These are phyloP conservation scores for Fregata magnificens DNA, from an alignment of 2,113 vertebrate species.

Conservation along the genomic window DNA sequence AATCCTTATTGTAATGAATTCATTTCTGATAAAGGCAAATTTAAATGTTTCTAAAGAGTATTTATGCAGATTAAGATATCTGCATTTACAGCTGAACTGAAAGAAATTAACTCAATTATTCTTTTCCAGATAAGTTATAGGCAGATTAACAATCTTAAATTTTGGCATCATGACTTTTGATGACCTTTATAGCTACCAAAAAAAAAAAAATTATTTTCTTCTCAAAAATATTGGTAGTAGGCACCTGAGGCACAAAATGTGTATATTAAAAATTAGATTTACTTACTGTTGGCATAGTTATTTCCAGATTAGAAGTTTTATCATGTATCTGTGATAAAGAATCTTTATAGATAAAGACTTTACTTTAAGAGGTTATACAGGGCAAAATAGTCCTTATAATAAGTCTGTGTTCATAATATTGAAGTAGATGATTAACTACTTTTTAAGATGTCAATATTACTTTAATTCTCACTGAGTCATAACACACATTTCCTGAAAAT, in stretches of 20 bases:
- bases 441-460: not conserved
- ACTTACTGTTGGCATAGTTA: not conserved
- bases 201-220: not conserved
- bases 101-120: not conserved
- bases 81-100: not conserved
- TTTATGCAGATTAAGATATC: not conserved
- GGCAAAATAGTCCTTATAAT: not conserved
- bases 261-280: not conserved
- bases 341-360: not conserved
- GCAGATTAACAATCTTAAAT: not conserved
- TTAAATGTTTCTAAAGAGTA: not conserved
- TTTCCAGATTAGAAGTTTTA: not conserved
- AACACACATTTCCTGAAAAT: not conserved
- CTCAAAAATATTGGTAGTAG: not conserved
- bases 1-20: not conserved
- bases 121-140: not conserved
- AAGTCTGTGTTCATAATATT: not conserved
- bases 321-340: not conserved
- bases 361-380: not conserved
- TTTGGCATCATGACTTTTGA: not conserved
- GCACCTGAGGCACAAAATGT: not conserved
- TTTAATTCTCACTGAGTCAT: not conserved
- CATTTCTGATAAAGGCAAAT: not conserved
- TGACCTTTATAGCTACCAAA: not conserved
- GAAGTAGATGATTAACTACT: not conserved